These are phyloP conservation scores for Seriola rivoliana DNA, from an alignment of 2,113 vertebrate species.

Conservation along the genomic window DNA sequence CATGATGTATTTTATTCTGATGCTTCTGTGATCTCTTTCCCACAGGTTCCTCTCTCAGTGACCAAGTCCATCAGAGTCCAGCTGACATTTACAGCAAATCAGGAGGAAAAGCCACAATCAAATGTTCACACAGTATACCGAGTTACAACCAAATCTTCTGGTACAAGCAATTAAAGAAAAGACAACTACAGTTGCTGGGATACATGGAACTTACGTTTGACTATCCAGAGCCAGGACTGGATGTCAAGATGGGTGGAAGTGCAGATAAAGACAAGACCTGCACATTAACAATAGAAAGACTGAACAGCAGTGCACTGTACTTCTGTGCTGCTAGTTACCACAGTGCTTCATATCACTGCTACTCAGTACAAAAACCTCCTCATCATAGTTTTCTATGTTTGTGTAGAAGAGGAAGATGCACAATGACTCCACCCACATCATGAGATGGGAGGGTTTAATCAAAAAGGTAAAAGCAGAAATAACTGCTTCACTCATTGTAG, in stretches of 20 bases:
- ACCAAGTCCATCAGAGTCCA: conserved; percentile 36
- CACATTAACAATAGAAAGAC: conserved; percentile 14
- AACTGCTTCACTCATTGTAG: too few relatives aligned
- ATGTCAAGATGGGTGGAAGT: too few relatives aligned
- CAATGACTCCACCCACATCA: too few relatives aligned
- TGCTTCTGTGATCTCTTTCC: neutral
- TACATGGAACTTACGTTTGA: neutral
- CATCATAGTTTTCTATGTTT: too few relatives aligned
- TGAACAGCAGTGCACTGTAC: conserved; percentile 22
- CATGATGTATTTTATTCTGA: neutral
- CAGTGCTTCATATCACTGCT: neutral
- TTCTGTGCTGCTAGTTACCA: conserved; percentile 27
- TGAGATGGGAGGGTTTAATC: too few relatives aligned
- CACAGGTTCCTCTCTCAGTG: conserved; percentile 31
- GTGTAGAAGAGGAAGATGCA: too few relatives aligned
- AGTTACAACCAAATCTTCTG: conserved; percentile 29
- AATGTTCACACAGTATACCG: conserved; percentile 52
- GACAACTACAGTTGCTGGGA: conserved; percentile 44
- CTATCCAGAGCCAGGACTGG: too few relatives aligned
- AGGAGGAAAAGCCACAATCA: conserved; percentile 2
- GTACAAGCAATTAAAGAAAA: conserved; percentile 41
- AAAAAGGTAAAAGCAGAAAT: too few relatives aligned
- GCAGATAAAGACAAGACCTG: neutral
- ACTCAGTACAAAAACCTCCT: neutral
- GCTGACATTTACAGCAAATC: neutral